Conservation (phyloP, 2,797 vertebrate genomes). For the Phrynocephalus guinanensis region DNA sequence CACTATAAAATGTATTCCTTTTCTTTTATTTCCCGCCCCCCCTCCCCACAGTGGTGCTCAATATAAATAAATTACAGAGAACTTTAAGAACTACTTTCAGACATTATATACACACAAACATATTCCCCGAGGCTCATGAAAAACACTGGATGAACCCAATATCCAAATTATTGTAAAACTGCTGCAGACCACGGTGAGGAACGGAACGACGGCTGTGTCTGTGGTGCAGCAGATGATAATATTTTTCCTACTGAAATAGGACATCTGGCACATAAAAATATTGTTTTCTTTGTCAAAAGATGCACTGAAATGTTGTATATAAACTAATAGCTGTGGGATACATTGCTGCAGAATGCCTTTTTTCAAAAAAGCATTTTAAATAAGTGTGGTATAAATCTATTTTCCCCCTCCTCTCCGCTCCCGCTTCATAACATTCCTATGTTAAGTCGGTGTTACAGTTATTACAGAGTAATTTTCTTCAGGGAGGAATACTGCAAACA, state of each 20-base stretch:
- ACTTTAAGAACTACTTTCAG: conserved; percentile 49
- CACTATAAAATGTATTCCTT: conserved; percentile 26
- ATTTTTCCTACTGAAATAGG: conserved; percentile 33
- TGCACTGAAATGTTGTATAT: conserved; percentile 26
- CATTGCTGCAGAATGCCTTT: conserved; percentile 48
- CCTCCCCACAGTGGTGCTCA: neutral
- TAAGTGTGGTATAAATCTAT: conserved; percentile 40
- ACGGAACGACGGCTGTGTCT: conserved; percentile 14
- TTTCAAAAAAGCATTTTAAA: conserved; percentile 43
- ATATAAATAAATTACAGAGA: conserved; percentile 24
- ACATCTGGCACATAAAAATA: conserved; percentile 41
- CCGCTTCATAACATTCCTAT: conserved; percentile 66
- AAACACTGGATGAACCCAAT: conserved; percentile 42
- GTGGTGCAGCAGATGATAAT: conserved; percentile 31
- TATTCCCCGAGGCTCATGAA: conserved; percentile 17
- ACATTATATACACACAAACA: neutral
- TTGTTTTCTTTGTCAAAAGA: conserved; percentile 41
- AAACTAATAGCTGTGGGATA: conserved; percentile 37
- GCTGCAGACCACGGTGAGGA: conserved; percentile 25
- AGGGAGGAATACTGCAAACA: conserved; percentile 69
- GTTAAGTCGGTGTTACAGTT: conserved; percentile 71
- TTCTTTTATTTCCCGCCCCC: neutral
- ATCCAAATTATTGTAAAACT: conserved; percentile 4
- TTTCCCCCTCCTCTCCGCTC: neutral
- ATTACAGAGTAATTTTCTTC: conserved; percentile 70